Conservation (phyloP, 2,797 vertebrate species). For the Chaenodraco wilsoni region DNA sequence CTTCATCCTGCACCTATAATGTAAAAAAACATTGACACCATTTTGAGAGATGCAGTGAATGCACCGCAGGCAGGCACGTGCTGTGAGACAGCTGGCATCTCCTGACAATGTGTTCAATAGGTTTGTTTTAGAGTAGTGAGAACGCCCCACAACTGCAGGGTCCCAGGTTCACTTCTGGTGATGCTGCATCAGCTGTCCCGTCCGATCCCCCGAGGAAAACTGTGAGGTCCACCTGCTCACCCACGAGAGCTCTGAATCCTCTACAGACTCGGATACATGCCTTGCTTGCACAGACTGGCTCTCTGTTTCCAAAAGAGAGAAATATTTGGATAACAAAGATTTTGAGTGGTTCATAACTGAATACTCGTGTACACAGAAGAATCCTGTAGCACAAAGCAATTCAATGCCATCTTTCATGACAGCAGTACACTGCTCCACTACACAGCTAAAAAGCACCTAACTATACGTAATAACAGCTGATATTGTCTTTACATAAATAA, state of each 20-base stretch:
- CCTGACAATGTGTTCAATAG: conserved; percentile 19
- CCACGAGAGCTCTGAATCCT: conserved; percentile 28
- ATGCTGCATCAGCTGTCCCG: conserved; percentile 24
- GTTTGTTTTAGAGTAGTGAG: neutral
- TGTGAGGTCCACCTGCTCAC: conserved; percentile 40
- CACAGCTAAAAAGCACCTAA: neutral
- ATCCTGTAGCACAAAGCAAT: conserved; percentile 21
- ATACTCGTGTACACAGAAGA: conserved; percentile 29
- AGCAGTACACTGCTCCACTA: neutral
- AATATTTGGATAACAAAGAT: conserved; percentile 46
- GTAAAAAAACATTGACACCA: conserved; percentile 25
- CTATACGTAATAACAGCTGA: neutral
- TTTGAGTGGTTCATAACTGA: conserved; percentile 22
- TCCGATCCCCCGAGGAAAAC: conserved; percentile 42
- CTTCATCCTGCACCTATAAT: conserved; percentile 44
- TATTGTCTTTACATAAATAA: neutral
- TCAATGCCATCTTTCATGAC: conserved; percentile 3
- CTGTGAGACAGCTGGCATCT: conserved; percentile 10
- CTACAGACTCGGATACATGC: conserved; percentile 24
- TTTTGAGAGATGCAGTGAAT: conserved; percentile 22
- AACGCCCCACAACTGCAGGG: conserved; percentile 8
- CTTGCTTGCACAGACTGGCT: conserved; percentile 7
- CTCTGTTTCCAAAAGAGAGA: conserved; percentile 32
- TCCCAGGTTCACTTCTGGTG: conserved; percentile 18
- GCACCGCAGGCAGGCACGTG: conserved; percentile 11